phyloP scores from a whole-genome alignment of 2,113 vertebrate genomes.

The Sylvilagus bachmani region DNA sequence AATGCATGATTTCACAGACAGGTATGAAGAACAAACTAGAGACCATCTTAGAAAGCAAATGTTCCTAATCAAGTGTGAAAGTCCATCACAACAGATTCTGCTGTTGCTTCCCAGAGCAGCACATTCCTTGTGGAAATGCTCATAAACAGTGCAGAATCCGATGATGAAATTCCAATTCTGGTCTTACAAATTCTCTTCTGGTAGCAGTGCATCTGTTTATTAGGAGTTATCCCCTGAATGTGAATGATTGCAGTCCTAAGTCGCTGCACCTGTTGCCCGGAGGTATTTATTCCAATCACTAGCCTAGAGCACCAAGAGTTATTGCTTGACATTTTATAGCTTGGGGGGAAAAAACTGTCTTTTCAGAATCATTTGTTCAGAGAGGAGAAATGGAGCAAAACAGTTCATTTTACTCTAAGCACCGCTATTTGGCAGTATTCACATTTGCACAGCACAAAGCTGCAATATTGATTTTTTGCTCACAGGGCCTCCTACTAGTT shows the following conservation, averaged over 20 bases:
- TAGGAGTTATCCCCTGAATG: slow-evolving; percentile 81
- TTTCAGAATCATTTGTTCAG: slow-evolving; percentile 91
- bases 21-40: slow-evolving; percentile 67
- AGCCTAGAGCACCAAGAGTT: slow-evolving; percentile 84
- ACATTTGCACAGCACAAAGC: slow-evolving; percentile 90
- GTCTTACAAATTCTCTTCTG: slow-evolving; percentile 71
- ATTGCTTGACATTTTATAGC: slow-evolving; percentile 88
- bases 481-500: slow-evolving; percentile 86
- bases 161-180: slow-evolving; percentile 56
- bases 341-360: slow-evolving; percentile 77
- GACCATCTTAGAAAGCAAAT: slow-evolving; percentile 70
- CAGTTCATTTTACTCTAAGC: slow-evolving; percentile 90
- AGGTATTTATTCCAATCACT: slow-evolving; percentile 86
- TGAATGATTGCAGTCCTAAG: slow-evolving; percentile 84
- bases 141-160: slow-evolving; percentile 68
- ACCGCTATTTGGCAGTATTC: slow-evolving; percentile 90
- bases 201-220: slow-evolving; percentile 83
- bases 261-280: slow-evolving; percentile 87
- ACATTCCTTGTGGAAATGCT: slow-evolving; percentile 70
- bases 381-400: slow-evolving; percentile 89
- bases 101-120: slow-evolving; percentile 87
- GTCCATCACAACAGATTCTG: slow-evolving; percentile 82
- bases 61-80: slow-evolving; percentile 84
- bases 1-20: slow-evolving; percentile 49
- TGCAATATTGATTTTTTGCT: slow-evolving; percentile 92